phyloP scores from a whole-genome alignment of 1,140 invertebrate genomes.

The Pseudomyrmex flavicornis region DNA sequence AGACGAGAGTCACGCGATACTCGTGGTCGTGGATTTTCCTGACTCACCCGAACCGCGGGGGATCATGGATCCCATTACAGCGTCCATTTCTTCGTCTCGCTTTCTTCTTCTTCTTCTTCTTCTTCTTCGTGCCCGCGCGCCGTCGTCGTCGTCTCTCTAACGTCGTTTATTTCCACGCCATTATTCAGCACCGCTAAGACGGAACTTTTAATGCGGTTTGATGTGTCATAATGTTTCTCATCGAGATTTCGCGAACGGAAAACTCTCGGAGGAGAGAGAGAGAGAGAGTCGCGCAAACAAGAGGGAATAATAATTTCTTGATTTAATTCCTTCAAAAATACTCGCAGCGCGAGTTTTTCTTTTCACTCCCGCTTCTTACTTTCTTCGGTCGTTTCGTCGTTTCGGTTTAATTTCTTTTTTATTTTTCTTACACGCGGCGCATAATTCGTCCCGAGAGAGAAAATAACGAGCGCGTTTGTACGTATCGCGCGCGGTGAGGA shows the following conservation, averaged over 20 bases:
- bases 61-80: slow-evolving; percentile 47
- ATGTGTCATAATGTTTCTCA: background rate
- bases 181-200: slow-evolving; percentile 1
- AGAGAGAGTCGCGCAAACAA: too few relatives aligned
- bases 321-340: too few relatives aligned
- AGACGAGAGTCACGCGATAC: slow-evolving; percentile 37
- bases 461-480: background rate
- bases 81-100: background rate
- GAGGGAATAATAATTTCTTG: too few relatives aligned
- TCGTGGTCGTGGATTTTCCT: slow-evolving; percentile 36
- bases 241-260: background rate
- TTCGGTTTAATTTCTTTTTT: too few relatives aligned
- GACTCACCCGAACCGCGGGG: slow-evolving; percentile 3
- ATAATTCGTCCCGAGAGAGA: background rate
- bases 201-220: background rate
- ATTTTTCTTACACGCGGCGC: background rate
- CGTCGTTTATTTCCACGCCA: slow-evolving; percentile 12
- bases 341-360: too few relatives aligned
- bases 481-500: background rate
- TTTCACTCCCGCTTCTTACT: too few relatives aligned
- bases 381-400: too few relatives aligned
- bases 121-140: background rate
- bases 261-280: background rate
- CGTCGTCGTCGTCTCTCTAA: too few relatives aligned
- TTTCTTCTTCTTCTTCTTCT: background rate